These are phyloP conservation scores for Pampusana beccarii DNA, from an alignment of 2,113 vertebrate genomes.

Conservation along the genomic window DNA sequence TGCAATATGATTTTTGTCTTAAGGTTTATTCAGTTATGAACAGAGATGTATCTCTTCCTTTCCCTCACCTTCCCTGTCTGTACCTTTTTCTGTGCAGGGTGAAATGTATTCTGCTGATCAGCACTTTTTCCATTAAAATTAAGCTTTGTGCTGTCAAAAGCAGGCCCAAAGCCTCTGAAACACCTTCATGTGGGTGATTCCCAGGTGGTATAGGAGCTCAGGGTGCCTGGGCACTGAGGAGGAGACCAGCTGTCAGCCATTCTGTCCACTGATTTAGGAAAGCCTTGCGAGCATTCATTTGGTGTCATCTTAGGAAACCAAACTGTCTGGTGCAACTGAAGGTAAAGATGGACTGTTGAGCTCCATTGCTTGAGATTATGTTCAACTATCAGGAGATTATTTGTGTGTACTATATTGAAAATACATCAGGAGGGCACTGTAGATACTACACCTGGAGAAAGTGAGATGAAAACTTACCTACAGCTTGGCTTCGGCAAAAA, in stretches of 20 bases:
- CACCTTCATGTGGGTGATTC: background rate
- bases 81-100: background rate
- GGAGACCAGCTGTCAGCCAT: rapidly evolving
- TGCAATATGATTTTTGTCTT: background rate
- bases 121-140: background rate
- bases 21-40: background rate
- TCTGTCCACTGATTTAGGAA: background rate
- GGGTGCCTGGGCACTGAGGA: background rate
- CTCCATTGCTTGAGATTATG: background rate
- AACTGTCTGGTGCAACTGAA: background rate
- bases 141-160: background rate
- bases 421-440: background rate
- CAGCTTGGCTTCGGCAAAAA: background rate
- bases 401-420: background rate
- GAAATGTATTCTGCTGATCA: background rate
- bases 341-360: background rate
- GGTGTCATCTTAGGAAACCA: background rate
- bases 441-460: background rate
- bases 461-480: background rate
- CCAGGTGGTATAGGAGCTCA: background rate
- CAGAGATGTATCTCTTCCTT: background rate
- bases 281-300: background rate
- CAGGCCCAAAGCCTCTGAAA: background rate
- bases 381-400: background rate
- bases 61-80: background rate